Conservation (phyloP, 1,140 invertebrate species). For the Papilio polyxenes region DNA sequence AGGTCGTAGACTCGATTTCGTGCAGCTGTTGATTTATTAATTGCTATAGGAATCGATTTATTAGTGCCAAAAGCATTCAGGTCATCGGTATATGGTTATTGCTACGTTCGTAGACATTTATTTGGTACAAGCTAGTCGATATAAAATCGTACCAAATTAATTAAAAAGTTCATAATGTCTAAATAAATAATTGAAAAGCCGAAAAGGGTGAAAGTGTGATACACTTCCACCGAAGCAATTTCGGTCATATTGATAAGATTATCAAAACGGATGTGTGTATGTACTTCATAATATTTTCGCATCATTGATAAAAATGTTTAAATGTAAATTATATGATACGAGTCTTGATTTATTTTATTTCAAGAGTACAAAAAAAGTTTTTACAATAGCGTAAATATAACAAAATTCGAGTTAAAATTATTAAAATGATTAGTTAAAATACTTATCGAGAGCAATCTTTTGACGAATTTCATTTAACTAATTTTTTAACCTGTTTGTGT, state of each 20-base stretch:
- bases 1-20: not conserved
- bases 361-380: not conserved
- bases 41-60: conserved; percentile 13
- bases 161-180: not conserved
- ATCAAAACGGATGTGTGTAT: not conserved
- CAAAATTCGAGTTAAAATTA: not conserved
- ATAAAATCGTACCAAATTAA: not conserved
- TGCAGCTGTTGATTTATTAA: conserved; percentile 18
- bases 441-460: too few relatives aligned
- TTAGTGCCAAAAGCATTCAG: not conserved
- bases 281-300: conserved; percentile 15
- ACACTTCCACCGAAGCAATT: conserved; percentile 10
- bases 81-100: not conserved
- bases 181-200: conserved; percentile 5
- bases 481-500: not conserved
- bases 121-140: not conserved
- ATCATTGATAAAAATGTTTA: conserved; percentile 17
- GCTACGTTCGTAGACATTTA: not conserved
- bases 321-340: not conserved
- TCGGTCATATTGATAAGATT: conserved; percentile 23
- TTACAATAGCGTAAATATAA: not conserved
- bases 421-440: too few relatives aligned
- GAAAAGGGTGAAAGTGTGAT: not conserved
- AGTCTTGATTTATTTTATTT: not conserved
- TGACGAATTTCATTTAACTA: not conserved